phyloP scores from a whole-genome alignment of 2,888 invertebrate species.

The Noctua fimbriata region DNA sequence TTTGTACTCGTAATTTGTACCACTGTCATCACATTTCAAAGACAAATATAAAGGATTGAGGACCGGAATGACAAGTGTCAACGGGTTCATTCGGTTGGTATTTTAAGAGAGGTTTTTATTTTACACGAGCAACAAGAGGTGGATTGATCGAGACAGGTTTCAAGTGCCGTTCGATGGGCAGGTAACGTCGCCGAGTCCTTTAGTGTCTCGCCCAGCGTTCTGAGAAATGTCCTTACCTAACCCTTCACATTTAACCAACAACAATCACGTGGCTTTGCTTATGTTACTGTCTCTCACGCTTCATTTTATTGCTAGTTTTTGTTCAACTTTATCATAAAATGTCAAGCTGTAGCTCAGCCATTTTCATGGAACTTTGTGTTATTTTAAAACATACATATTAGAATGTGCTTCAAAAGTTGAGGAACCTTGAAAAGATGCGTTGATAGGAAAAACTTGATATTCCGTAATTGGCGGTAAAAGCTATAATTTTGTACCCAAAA shows the following conservation, averaged over 20 bases:
- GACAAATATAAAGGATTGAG: constrained; percentile 91
- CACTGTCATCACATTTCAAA: constrained; percentile 91
- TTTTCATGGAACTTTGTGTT: not conserved
- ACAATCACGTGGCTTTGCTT: constrained; percentile 74
- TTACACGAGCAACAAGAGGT: constrained; percentile 89
- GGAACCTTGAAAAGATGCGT: constrained; percentile 18
- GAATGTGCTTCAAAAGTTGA: not conserved
- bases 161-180: constrained; percentile 87
- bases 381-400: constrained; percentile 13
- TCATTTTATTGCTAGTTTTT: constrained; percentile 50
- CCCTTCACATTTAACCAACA: constrained; percentile 78
- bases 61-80: constrained; percentile 90
- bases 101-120: constrained; percentile 89
- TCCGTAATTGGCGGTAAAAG: constrained; percentile 70
- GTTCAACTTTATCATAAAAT: constrained; percentile 28
- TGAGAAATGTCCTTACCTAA: constrained; percentile 86
- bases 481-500: constrained; percentile 71
- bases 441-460: constrained; percentile 27
- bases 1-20: constrained; percentile 90
- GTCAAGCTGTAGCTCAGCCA: not conserved
- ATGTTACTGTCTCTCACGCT: constrained; percentile 61
- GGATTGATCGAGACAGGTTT: constrained; percentile 91
- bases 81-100: constrained; percentile 86
- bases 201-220: constrained; percentile 84
- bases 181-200: constrained; percentile 83